phyloP scores from a whole-genome alignment of 2,113 vertebrate species.

The human region GRCh38 chr5:2889501-2890000 shows the following conservation, averaged over 20 bases:
- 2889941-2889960: background rate
- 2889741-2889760: background rate
- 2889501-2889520: accelerated
- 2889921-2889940: background rate
- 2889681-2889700: background rate
- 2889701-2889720: accelerated
- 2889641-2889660: background rate
- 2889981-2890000: background rate
- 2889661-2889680: no score
- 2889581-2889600: accelerated
- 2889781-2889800: background rate
- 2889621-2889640: no score
- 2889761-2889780: accelerated
- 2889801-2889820: background rate
- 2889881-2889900: background rate
- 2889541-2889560: background rate
- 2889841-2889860: background rate
- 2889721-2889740: background rate
- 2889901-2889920: background rate
- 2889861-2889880: background rate
- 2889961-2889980: background rate
- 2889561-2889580: background rate
- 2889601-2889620: background rate
- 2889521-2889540: background rate
- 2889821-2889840: background rate